Percentiles rank a stretch among this genome's conserved stretches.
Evolutionary conservation across 2,797 vertebrate species (phyloP).

Genomic region (Spondyliosoma cantharus): DNA sequence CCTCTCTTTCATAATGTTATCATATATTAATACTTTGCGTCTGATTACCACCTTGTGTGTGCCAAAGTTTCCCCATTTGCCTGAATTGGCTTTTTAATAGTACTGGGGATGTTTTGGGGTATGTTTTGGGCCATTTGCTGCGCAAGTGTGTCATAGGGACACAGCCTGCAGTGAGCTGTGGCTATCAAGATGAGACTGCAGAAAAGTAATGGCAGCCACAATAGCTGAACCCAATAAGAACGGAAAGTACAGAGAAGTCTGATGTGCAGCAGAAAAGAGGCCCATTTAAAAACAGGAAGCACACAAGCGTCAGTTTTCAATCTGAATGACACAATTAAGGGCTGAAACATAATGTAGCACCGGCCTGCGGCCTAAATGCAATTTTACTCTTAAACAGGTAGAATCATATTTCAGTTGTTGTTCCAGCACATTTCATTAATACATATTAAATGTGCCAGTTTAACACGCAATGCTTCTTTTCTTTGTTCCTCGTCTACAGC

Average conservation of each 20-base stretch:
- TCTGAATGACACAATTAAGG: constrained; percentile 57
- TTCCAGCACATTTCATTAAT: constrained; percentile 27
- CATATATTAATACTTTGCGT: constrained; percentile 52
- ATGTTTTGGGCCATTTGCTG: constrained; percentile 73
- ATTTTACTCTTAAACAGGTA: constrained; percentile 25
- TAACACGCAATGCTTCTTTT: background rate
- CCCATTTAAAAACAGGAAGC: constrained; percentile 58
- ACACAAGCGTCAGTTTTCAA: constrained; percentile 54
- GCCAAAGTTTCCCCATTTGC: constrained; percentile 67
- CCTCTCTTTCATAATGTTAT: constrained; percentile 32
- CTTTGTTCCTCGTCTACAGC: constrained; percentile 8
- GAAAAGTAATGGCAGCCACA: constrained; percentile 68
- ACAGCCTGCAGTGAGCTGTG: constrained; percentile 73
- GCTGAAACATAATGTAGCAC: constrained; percentile 11
- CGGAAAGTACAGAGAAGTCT: constrained; percentile 43
- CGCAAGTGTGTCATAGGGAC: constrained; percentile 65
- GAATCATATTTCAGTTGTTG: constrained; percentile 3
- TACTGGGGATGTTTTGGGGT: constrained; percentile 49
- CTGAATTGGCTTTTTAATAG: constrained; percentile 71
- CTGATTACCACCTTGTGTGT: constrained; percentile 57
- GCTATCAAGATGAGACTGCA: constrained; percentile 74
- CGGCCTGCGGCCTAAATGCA: constrained; percentile 10
- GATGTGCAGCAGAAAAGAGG: constrained; percentile 51
- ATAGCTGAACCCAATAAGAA: constrained; percentile 62
- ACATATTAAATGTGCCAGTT: constrained; percentile 12